A percentile compares a stretch with the other conserved stretches of the same genome.
Conservation (phyloP, 2,888 invertebrate species). For the Calliphora vomitoria region DNA sequence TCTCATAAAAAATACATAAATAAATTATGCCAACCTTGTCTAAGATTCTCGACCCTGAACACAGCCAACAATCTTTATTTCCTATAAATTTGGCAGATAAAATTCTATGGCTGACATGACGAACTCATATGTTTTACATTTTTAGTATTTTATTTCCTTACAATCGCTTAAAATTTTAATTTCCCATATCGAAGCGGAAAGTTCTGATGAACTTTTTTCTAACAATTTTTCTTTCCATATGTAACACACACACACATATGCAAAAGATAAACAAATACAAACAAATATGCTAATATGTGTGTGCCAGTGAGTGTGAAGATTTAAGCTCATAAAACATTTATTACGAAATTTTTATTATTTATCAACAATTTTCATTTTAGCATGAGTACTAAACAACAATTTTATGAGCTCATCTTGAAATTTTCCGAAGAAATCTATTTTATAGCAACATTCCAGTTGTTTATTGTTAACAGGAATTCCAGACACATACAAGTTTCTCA, state of each 20-base stretch:
- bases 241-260: too few species aligned
- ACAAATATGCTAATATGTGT: neutral
- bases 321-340: neutral
- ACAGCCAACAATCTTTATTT: neutral
- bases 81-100: neutral
- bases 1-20: neutral
- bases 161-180: neutral
- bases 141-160: conserved; percentile 1
- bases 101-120: neutral
- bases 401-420: conserved; percentile 21
- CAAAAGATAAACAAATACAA: too few species aligned
- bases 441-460: conserved; percentile 11
- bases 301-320: neutral
- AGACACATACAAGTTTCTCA: neutral
- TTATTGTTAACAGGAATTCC: conserved; percentile 4
- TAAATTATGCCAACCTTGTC: neutral
- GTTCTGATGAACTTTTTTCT: neutral
- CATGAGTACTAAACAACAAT: conserved; percentile 12
- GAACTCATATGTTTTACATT: neutral
- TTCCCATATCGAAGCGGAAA: neutral
- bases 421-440: conserved; percentile 1
- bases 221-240: neutral
- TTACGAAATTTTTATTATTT: conserved; percentile 13
- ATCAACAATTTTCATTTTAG: conserved; percentile 5
- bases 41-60: neutral